phyloP scores from a whole-genome alignment of 2,888 invertebrate species.

The Drosophila rellima region DNA sequence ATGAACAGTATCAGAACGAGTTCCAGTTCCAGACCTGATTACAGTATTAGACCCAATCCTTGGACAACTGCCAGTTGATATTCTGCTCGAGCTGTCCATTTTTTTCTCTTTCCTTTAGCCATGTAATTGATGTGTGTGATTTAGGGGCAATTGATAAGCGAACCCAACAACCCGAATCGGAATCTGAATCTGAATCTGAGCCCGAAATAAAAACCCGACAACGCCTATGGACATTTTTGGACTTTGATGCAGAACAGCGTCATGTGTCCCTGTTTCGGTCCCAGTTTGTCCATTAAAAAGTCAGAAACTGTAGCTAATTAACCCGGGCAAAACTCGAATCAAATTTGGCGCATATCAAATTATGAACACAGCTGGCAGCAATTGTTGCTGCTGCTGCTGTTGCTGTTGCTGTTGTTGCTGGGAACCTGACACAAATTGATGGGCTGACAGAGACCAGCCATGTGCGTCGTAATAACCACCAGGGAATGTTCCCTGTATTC shows the following conservation, averaged over 20 bases:
- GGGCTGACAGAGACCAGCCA: conserved; percentile 55
- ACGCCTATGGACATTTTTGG: conserved; percentile 14
- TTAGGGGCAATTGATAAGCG: conserved; percentile 75
- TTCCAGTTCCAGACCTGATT: conserved; percentile 5
- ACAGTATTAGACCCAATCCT: neutral
- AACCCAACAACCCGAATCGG: conserved; percentile 29
- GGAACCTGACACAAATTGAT: conserved; percentile 68
- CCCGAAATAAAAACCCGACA: conserved; percentile 19
- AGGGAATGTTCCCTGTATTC: conserved; percentile 50
- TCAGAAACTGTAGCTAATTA: conserved; percentile 80
- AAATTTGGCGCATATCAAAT: conserved; percentile 79
- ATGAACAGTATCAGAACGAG: neutral
- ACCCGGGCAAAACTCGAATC: conserved; percentile 74
- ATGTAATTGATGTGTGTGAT: conserved; percentile 75
- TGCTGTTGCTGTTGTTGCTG: conserved; percentile 36
- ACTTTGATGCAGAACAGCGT: conserved; percentile 9
- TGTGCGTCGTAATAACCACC: conserved; percentile 66
- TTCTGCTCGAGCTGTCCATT: conserved; percentile 31
- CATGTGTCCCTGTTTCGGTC: conserved; percentile 33
- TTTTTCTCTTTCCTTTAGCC: conserved; percentile 10
- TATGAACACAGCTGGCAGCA: conserved; percentile 79
- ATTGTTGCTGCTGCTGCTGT: conserved; percentile 51
- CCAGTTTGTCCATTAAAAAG: conserved; percentile 75
- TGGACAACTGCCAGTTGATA: conserved; percentile 7
- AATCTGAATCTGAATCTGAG: conserved; percentile 12